These are phyloP conservation scores for Acrocephalus kingi DNA, from an alignment of 2,113 vertebrate species.

Conservation along the genomic window DNA sequence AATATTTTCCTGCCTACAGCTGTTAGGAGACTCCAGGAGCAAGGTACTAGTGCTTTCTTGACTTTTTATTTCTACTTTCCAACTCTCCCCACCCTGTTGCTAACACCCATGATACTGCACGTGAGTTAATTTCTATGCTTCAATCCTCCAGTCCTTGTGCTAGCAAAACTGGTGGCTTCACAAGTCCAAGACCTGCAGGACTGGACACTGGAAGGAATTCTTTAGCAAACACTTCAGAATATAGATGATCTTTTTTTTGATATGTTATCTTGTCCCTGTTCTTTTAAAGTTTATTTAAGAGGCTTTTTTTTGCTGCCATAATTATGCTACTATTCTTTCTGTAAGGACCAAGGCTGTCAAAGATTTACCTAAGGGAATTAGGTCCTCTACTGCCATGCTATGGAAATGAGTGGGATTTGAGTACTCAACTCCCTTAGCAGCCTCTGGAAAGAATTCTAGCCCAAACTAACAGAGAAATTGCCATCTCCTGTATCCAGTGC, in stretches of 20 bases:
- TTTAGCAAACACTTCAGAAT: background rate
- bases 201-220: constrained; percentile 2
- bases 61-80: constrained; percentile 73
- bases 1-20: constrained; percentile 89
- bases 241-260: background rate
- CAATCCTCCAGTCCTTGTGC: constrained; percentile 10
- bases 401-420: background rate
- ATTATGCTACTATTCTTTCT: background rate
- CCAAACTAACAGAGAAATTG: background rate
- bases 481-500: background rate
- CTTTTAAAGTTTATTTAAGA: background rate
- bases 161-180: constrained; percentile 15
- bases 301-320: background rate
- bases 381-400: background rate
- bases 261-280: background rate
- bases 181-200: constrained; percentile 3
- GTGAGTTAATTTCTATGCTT: constrained; percentile 27
- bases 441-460: background rate
- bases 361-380: background rate
- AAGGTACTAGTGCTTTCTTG: constrained; percentile 90
- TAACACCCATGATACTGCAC: constrained; percentile 17
- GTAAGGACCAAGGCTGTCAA: background rate
- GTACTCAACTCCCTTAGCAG: background rate
- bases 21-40: constrained; percentile 99
- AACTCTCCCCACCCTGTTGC: constrained; percentile 68